Evolutionary conservation across 2,113 vertebrate species (phyloP).

Genomic region (Paraplagusia blochii): DNA sequence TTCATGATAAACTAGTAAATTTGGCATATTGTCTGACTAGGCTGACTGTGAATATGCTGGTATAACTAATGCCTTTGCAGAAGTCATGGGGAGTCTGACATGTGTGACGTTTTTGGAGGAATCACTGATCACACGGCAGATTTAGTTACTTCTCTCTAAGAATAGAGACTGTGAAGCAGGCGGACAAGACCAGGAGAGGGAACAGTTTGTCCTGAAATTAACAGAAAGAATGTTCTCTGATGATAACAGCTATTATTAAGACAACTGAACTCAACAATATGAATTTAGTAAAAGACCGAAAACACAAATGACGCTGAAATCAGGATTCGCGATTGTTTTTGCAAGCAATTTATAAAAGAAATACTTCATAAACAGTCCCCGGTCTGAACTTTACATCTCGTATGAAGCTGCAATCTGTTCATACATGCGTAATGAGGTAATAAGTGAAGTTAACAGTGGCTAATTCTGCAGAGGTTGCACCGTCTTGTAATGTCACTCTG

Average conservation of each 20-base stretch:
- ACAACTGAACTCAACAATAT: neutral
- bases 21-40: neutral
- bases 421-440: slow-evolving; percentile 15
- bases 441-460: slow-evolving; percentile 7
- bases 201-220: slow-evolving; percentile 44
- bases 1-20: neutral
- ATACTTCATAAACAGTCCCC: neutral
- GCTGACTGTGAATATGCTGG: slow-evolving; percentile 6
- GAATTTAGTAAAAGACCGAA: neutral
- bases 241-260: neutral
- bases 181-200: slow-evolving; percentile 16
- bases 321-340: neutral
- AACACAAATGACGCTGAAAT: neutral
- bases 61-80: slow-evolving; percentile 11
- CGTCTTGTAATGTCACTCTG: slow-evolving; percentile 37
- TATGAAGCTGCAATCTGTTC: neutral
- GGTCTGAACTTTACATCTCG: neutral
- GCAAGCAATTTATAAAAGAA: neutral
- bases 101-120: slow-evolving; percentile 32
- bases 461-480: slow-evolving; percentile 39
- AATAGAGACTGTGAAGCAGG: slow-evolving; percentile 54
- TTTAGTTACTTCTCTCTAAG: slow-evolving; percentile 68
- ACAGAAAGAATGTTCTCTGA: neutral
- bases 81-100: slow-evolving; percentile 12
- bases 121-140: slow-evolving; percentile 47